Evolutionary conservation across 2,888 invertebrate species (phyloP).

Genomic region (Endomychus coccineus): DNA sequence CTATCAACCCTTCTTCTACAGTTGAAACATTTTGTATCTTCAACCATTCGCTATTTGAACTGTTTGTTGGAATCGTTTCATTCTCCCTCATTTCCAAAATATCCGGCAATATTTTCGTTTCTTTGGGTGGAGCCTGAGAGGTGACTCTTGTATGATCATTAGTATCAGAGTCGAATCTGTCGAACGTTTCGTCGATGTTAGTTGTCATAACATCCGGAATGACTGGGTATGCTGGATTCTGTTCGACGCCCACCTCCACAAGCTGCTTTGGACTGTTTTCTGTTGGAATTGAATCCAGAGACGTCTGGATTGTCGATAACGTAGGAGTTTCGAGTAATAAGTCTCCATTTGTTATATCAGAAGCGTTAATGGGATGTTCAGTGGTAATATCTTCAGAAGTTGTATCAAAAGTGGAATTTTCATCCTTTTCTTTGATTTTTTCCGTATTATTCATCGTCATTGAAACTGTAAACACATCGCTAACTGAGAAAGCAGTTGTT

Average conservation of each 20-base stretch:
- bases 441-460: neutral
- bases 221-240: constrained; percentile 50
- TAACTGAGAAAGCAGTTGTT: neutral
- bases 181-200: constrained; percentile 23
- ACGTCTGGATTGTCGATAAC: neutral
- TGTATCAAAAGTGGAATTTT: no score
- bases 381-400: neutral
- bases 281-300: constrained; percentile 7
- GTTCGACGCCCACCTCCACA: constrained; percentile 20
- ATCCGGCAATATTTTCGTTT: constrained; percentile 34
- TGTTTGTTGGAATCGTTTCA: constrained; percentile 27
- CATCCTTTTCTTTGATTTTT: neutral
- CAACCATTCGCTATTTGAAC: constrained; percentile 34
- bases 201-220: constrained; percentile 47
- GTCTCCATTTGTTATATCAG: constrained; percentile 11
- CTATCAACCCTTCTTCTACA: no score
- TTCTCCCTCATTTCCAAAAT: constrained; percentile 32
- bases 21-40: no score
- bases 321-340: no score
- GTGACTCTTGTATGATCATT: constrained; percentile 19
- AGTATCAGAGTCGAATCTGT: constrained; percentile 20
- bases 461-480: neutral
- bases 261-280: constrained; percentile 2
- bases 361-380: neutral
- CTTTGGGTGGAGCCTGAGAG: constrained; percentile 6